Evolutionary conservation across 2,797 vertebrate genomes (phyloP).

Genomic region (Xenentodon cancila): DNA sequence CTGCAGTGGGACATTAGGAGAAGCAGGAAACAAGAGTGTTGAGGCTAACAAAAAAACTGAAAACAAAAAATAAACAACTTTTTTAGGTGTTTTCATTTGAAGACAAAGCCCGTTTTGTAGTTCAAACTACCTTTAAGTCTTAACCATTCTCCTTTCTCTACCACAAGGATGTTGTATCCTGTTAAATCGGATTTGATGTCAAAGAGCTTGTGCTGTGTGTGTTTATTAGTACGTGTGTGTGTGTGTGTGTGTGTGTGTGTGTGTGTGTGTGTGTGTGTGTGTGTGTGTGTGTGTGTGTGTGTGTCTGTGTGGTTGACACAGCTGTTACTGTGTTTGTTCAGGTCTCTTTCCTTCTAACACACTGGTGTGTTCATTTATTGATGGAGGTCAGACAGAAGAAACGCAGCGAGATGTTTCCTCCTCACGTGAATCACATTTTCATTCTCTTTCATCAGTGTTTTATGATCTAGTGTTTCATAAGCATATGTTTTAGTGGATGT

Average conservation of each 20-base stretch:
- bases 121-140: too few species aligned
- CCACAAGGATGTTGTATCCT: constrained; percentile 47
- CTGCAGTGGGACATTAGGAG: too few species aligned
- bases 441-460: not conserved
- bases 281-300: constrained; percentile 18
- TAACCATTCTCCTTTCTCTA: not conserved
- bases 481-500: too few species aligned
- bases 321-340: constrained; percentile 74
- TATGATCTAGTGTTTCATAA: too few species aligned
- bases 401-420: constrained; percentile 5
- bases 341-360: constrained; percentile 52
- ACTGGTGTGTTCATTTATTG: constrained; percentile 36
- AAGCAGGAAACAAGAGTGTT: too few species aligned
- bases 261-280: constrained; percentile 18
- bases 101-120: too few species aligned
- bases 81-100: too few species aligned
- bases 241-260: constrained; percentile 20
- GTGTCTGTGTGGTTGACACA: constrained; percentile 65
- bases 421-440: constrained; percentile 1
- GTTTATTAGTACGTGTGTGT: constrained; percentile 13
- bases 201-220: constrained; percentile 5
- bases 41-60: too few species aligned
- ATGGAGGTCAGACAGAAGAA: constrained; percentile 47
- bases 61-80: too few species aligned
- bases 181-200: constrained; percentile 34